phyloP scores from a whole-genome alignment of 2,113 vertebrate genomes.

The Macheiramphus alcinus region DNA sequence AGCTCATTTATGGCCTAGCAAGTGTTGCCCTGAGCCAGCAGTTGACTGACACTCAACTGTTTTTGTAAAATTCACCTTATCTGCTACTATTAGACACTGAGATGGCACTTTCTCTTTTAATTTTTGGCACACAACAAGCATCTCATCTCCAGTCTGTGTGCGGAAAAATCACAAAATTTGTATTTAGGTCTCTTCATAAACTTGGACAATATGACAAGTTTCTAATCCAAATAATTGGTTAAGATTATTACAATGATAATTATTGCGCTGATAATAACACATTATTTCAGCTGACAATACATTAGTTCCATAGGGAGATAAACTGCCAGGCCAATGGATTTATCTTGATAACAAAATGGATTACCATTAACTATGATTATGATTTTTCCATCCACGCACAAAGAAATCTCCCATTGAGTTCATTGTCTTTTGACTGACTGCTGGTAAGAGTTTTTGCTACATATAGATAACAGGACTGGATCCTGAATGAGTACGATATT shows the following conservation, averaged over 20 bases:
- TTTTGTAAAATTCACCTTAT: conserved; percentile 16
- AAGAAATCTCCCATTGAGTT: conserved; percentile 10
- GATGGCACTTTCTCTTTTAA: not conserved
- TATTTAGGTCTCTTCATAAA: not conserved
- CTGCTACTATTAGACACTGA: not conserved
- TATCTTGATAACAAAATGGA: conserved; percentile 23
- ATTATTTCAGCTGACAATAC: conserved; percentile 35
- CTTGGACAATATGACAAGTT: not conserved
- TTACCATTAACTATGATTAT: not conserved
- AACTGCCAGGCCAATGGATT: conserved; percentile 25
- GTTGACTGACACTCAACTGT: not conserved
- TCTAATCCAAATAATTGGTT: conserved; percentile 34
- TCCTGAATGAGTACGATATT: not conserved
- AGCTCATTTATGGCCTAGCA: conserved; percentile 19
- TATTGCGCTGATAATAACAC: not conserved
- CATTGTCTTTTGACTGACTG: not conserved
- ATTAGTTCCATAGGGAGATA: conserved; percentile 40
- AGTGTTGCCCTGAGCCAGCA: not conserved
- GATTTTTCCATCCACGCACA: not conserved
- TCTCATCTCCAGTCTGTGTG: not conserved
- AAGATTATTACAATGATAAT: conserved; percentile 21
- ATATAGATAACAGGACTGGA: not conserved
- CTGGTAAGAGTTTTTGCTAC: not conserved
- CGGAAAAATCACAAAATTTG: not conserved
- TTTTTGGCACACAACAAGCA: not conserved